A percentile compares a stretch with the other conserved stretches of the same genome.
Evolutionary conservation across 1,140 invertebrate species (phyloP).

Genomic region (Cheumatopsyche charites): DNA sequence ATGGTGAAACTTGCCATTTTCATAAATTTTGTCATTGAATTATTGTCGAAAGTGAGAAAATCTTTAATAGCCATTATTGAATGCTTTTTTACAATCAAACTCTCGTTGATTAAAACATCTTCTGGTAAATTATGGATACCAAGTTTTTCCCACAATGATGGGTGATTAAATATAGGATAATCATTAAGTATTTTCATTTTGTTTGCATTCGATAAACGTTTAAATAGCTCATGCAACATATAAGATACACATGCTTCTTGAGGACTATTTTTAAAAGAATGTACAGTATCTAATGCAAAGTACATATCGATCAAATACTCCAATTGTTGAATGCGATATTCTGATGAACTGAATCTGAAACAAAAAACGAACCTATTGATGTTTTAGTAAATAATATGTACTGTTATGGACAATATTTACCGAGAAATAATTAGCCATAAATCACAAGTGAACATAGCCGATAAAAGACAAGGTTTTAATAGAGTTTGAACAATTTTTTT

Average conservation of each 20-base stretch:
- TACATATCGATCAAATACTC: constrained; percentile 28
- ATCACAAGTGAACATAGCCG: constrained; percentile 37
- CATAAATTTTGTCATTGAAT: neutral
- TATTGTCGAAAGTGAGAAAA: neutral
- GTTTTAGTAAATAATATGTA: neutral
- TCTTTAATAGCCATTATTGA: neutral
- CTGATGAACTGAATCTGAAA: constrained; percentile 41
- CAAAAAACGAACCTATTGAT: neutral
- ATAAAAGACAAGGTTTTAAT: constrained; percentile 33
- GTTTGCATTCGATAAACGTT: constrained; percentile 18
- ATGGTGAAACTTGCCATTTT: constrained; percentile 1
- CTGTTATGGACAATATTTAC: constrained; percentile 36
- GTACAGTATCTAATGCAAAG: neutral
- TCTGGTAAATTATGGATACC: constrained; percentile 24
- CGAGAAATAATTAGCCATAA: constrained; percentile 38
- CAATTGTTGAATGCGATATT: constrained; percentile 33
- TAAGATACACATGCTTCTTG: constrained; percentile 33
- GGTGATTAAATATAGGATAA: constrained; percentile 30
- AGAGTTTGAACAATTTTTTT: constrained; percentile 29
- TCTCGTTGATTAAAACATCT: neutral
- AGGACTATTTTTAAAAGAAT: constrained; percentile 29
- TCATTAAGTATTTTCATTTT: constrained; percentile 28
- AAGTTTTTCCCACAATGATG: constrained; percentile 30
- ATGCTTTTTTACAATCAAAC: neutral
- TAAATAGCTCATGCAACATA: constrained; percentile 39